phyloP scores from a whole-genome alignment of 1,140 invertebrate genomes.

The Pomacea maculata region DNA sequence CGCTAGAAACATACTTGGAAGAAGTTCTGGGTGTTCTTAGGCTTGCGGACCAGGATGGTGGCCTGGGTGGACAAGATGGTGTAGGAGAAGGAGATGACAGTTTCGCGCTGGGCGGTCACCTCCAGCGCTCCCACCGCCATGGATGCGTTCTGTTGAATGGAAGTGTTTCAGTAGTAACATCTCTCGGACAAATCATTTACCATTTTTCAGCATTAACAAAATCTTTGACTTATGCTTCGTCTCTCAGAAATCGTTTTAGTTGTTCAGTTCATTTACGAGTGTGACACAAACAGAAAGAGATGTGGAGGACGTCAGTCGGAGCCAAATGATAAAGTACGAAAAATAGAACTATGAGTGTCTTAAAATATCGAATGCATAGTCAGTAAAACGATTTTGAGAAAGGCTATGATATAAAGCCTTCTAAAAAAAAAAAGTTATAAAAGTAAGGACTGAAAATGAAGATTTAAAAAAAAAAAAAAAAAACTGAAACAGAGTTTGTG shows the following conservation, averaged over 20 bases:
- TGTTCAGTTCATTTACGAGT: too few species aligned
- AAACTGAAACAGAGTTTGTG: not conserved
- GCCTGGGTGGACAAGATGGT: constrained; percentile 52
- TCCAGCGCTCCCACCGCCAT: constrained; percentile 55
- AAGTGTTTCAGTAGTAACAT: too few species aligned
- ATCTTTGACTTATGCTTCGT: too few species aligned
- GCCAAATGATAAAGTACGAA: not conserved
- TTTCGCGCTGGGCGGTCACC: constrained; percentile 48
- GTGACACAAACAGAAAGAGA: not conserved
- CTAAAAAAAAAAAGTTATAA: too few species aligned
- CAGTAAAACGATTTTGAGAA: not conserved
- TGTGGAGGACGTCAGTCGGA: not conserved
- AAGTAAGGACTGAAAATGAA: not conserved
- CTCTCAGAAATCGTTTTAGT: too few species aligned
- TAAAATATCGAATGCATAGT: not conserved
- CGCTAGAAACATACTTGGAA: constrained; percentile 29
- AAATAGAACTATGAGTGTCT: not conserved
- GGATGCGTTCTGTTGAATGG: constrained; percentile 44
- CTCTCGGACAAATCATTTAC: too few species aligned
- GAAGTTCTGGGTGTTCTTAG: constrained; percentile 43
- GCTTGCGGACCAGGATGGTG: constrained; percentile 44
- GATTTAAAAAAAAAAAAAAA: not conserved
- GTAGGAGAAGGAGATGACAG: constrained; percentile 54
- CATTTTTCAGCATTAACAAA: too few species aligned
- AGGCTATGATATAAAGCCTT: too few species aligned